Evolutionary conservation across 2,113 vertebrate genomes (phyloP).

Genomic region (Dicaeum eximium): DNA sequence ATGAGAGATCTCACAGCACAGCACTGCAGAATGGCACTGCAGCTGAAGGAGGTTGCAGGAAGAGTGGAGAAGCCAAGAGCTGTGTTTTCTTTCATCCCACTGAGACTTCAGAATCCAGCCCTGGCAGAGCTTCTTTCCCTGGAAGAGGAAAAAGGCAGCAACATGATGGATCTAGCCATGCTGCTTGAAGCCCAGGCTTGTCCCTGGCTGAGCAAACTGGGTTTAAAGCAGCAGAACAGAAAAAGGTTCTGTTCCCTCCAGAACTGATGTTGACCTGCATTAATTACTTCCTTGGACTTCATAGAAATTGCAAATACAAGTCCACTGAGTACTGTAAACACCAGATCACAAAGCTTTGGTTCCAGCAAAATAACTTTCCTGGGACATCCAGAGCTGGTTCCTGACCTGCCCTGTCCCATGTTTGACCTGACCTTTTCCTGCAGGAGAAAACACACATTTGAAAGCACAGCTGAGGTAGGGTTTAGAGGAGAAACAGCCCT

Average conservation of each 20-base stretch:
- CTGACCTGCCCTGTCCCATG: not conserved
- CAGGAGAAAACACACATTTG: not conserved
- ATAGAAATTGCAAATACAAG: not conserved
- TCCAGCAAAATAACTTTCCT: not conserved
- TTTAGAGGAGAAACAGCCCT: not conserved
- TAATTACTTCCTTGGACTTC: not conserved
- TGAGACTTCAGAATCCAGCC: not conserved
- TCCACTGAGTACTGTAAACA: not conserved
- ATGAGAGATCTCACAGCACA: not conserved
- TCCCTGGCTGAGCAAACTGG: not conserved
- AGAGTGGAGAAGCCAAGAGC: not conserved
- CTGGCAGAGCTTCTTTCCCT: not conserved
- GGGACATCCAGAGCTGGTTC: not conserved
- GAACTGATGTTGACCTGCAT: not conserved
- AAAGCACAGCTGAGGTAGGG: not conserved
- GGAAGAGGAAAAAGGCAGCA: not conserved
- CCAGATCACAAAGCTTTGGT: not conserved
- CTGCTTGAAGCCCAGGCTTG: not conserved
- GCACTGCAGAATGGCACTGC: not conserved
- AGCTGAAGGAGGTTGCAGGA: not conserved
- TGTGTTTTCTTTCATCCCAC: not conserved
- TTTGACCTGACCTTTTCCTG: not conserved
- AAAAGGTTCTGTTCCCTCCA: not conserved
- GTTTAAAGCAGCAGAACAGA: not conserved
- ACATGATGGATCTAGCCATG: accelerated